Evolutionary conservation across 2,888 invertebrate genomes (phyloP), one percentile per base, ranked within the genome.

Genomic region (Kryphioiulus occultus): DNA sequence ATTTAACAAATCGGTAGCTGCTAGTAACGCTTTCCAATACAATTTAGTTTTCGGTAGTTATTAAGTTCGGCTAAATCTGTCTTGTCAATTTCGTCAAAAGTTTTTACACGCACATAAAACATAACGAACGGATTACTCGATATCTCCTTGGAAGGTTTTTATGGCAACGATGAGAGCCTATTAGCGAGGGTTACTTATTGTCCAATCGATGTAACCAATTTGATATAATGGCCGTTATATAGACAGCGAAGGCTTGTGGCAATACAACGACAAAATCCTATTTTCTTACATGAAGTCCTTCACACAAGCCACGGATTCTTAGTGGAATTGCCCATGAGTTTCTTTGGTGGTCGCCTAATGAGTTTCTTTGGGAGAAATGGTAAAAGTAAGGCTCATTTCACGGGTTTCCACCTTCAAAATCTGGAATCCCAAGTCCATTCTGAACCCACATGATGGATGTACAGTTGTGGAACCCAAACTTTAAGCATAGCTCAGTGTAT

Each of bases 151-250:
- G 78, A 78, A 30, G 30, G 30, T 44, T 68, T 78, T 78, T 15
- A 78, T 78, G 30, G 78, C 78, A 30, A 15, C 30, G 78, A 78
- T 30, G 78, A 78, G 78, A 78, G 26, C 78, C 30, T 78, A 78
- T 78, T 78, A 78, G 17, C 26, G 15, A 12, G 78, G 30, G 30
- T 78, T 78, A 78, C 78, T 78, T 78, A 78, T 78, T 78, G 78
- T 30, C 78, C 78, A 30, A 78, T 78, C 30, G 30, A 78, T 78
- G 78, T 78, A 78, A 78, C 78, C 78, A 78, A 26, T 78, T 78
- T 78, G 30, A 78, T 30, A 26, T 30, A 26, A 78, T 26, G 30
- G 30, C 30, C 78, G 4, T 78, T 78, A 30, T 30, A 78, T 78
- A 12, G 78, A 30, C 78, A 78, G 78, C 26, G 30, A 30, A 30